Base-by-base conservation (phyloP, 2,797 vertebrate species). In the Phoxinus dragarum region DNA sequence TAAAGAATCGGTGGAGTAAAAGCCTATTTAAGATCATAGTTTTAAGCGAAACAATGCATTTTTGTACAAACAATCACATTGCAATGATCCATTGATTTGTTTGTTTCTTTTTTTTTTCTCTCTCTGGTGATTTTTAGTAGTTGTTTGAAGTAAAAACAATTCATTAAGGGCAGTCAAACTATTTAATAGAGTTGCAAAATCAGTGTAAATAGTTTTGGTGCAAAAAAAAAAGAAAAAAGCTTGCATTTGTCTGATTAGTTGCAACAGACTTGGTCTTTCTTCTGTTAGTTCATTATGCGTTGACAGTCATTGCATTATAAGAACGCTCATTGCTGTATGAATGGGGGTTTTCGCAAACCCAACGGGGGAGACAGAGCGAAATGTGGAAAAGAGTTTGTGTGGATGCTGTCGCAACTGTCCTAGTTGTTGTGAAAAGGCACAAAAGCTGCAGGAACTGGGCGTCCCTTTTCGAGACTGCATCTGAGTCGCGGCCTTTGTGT, bases 251-350 rank as follows among this genome's bases (percentile, higher is more conserved):
- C 34, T 49, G 42, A 42, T 27, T 21, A 68, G 6, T 56, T 9
- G 11, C 66, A 44, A 34, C n/a, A 10, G 12, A 59, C 40, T 69
- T 44, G 7, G n/a, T 44, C 40, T 84, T 23, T 59, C 21, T 79
- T 40, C 38, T 36, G 49, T 68, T 31, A 36, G 38, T 44, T 84
- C 38, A 77, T 84, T 81, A 72, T 42, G 61, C 47, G 21, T 59
- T 75, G 86, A 79, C 67, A 82, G 67, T 87, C 90, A 90, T 91
- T 90, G 88, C 81, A 88, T 90, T 89, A 92, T 90, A 61, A 87
- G 68, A 88, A 81, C 72, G 66, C 75, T 80, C 73, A 68, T 85
- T 38, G 82, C 67, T 72, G 54, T 88, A 75, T 87, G 91, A 91
- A 87, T 78, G 81, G 36, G 11, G 11, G 2, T 47, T 84, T 83